Base-by-base conservation (phyloP, 1,140 invertebrate species). In the Drosophila asahinai region DNA sequence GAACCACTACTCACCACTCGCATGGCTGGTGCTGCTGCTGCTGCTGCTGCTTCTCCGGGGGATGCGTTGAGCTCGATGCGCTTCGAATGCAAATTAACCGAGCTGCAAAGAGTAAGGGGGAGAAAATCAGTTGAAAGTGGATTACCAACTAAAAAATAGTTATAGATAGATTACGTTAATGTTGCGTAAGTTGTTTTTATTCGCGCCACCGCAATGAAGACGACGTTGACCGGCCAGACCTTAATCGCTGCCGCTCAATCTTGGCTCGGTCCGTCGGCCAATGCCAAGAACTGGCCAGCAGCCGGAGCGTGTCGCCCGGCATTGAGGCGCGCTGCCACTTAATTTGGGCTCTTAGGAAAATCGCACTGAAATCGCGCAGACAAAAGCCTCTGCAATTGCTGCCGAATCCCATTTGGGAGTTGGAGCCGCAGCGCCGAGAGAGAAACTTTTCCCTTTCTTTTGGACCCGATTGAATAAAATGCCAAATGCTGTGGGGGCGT, bases 251-350 rank as follows among this genome's bases (percentile, higher is more conserved):
- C 71, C 54, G 15, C 40, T 89, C 78, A 89, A 89, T 89, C 84
- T 90, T 67, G 51, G 51, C 49, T 15, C 40, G 54, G 58, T 61
- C 47, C 42, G 72, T 38, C 51, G 63, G 52, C 59, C 77, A 70
- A 86, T 86, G 83, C 81, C 84, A 90, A 90, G 86, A 89, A 90
- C 81, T 84, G 73, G 65, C 67, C 67, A 90, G 48, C 71, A 72
- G 68, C 47, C 72, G 65, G 59, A 78, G 61, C 84, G 81, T 79
- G 67, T 62, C 84, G 65, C 22, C 61, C 73, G 63, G 63, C 70
- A 79, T 60, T 80, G 78, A 49, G 30, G 51, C 57, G 25, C 47
- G 45, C 66, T 62, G 25, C 59, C 57, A 64, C 59, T 57, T 81
- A 62, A 49, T 64, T 67, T 60, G 33, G 42, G 9, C 11, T 70